Base-by-base conservation (phyloP, 2,113 vertebrate species). In the Brachionichthys hirsutus region DNA sequence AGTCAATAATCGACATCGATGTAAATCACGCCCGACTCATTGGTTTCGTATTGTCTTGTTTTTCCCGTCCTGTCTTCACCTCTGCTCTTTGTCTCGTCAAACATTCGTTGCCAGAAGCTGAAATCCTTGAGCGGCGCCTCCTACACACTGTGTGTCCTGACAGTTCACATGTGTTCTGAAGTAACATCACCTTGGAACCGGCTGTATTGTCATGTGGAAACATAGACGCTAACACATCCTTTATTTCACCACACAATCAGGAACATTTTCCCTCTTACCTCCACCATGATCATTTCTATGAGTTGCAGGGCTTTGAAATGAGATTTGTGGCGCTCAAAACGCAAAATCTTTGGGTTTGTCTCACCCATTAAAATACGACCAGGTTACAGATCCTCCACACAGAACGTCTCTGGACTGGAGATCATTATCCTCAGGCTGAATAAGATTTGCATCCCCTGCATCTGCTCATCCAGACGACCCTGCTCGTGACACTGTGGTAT, bases 121-220 rank as follows among this genome's bases (percentile, higher is more conserved):
- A 73, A 75, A 48, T 77, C 48, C 55, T 10, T 48, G 38, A 41
- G 72, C 64, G 63, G 18, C 2, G 3, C 41, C 65, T 53, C 67
- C 61, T 64, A 47, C 70, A 54, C 53, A 41, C 9, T 64, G 77
- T 75, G 66, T 36, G 52, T 73, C 55, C 62, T 80, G 80, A 80
- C 78, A 68, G 80, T 9, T 73, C 56, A 55, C 61, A 83, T 78
- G 70, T 15, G 50, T 46, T 57, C 42, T 45, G 24, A 56, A 64
- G 67, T 76, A n/a, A 61, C n/a, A 72, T 75, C 24, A 54, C 67
- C 56, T 54, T n/a, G 17, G 50, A 74, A 6, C 45, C 50, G 59
- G 42, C 55, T 14, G 15, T 15, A 56, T 24, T 16, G 43, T 56
- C 54, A 47, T 36, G 58, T 9, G 51, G 35, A 68, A 19, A 50